Base-by-base conservation (phyloP, 2,888 invertebrate genomes). In the Hirtodrosophila trivittata region DNA sequence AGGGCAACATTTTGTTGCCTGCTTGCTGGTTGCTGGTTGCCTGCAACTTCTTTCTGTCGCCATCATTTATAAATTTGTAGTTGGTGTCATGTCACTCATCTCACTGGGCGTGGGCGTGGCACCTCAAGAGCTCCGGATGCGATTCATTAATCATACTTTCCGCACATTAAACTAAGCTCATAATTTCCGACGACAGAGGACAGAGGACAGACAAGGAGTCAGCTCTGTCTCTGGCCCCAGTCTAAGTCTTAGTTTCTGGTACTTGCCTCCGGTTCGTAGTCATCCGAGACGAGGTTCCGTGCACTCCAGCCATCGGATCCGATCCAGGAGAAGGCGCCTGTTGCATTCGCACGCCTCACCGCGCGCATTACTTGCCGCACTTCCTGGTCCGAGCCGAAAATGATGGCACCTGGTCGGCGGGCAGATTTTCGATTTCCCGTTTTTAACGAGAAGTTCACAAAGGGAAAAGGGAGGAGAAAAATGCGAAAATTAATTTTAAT, bases 241-340 rank as follows among this genome's bases (percentile, higher is more conserved):
- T n/a, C n/a, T n/a, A n/a, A n/a, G n/a, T n/a, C n/a, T 26, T 38
- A 10, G 12, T 37, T 33, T 33, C n/a, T 57, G 58, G 12, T 47
- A 87, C 92, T 88, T 39, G 93, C 93, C 91, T 97, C 97, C 0
- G 94, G 93, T 89, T 97, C 97, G 89, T 97, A 97, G 69, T 96
- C 96, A 77, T 96, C 95, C 3, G 95, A 95, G 25, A 97, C 97
- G 67, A 97, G 92, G 47, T 95, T 94, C 41, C 98, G 91, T 4
- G 97, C 97, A 86, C 97, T 97, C 98, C 98, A 98, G 0, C 98
- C 98, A 87, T 98, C 98, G 25, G 97, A 97, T 0, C 98, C 98
- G 32, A 98, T 97, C 98, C 98, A 98, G 55, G 97, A 95, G 92
- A 98, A 98, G 49, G 94, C 93, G 4, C 96, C 95, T 0, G 97